Conservation (phyloP, 2,113 vertebrate genomes). For the Meriones unguiculatus region DNA sequence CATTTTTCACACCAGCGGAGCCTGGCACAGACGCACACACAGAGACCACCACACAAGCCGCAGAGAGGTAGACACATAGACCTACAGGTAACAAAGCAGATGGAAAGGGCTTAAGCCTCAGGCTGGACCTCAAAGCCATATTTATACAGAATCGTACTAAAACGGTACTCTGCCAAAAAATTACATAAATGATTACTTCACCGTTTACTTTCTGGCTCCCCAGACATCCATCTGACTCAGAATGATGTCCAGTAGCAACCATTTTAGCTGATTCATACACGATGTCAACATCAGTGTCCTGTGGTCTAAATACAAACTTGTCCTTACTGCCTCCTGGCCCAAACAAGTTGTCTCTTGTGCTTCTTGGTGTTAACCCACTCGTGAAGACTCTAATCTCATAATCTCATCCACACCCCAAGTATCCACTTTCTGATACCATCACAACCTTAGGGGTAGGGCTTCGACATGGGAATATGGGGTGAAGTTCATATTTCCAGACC, state of each 20-base stretch:
- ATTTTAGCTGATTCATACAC: background rate
- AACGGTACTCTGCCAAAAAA: background rate
- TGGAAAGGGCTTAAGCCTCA: background rate
- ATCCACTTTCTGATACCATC: background rate
- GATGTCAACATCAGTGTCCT: background rate
- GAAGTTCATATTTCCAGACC: background rate
- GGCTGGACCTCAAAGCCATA: background rate
- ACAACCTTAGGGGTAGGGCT: background rate
- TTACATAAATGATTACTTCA: background rate
- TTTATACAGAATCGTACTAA: background rate
- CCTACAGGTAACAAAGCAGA: background rate
- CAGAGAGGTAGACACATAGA: background rate
- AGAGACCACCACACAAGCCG: background rate
- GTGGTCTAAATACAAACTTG: background rate
- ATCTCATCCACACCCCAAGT: background rate
- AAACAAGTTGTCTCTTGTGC: background rate
- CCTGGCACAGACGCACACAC: background rate
- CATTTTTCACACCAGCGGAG: background rate
- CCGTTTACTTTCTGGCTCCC: background rate
- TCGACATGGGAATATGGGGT: background rate
- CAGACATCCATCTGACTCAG: background rate
- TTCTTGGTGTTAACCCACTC: background rate
- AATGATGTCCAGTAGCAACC: background rate
- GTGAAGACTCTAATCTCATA: background rate
- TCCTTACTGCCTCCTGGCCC: background rate